These are phyloP conservation scores for Fistularia tabacaria DNA, from an alignment of 2,797 vertebrate species.

Conservation along the genomic window DNA sequence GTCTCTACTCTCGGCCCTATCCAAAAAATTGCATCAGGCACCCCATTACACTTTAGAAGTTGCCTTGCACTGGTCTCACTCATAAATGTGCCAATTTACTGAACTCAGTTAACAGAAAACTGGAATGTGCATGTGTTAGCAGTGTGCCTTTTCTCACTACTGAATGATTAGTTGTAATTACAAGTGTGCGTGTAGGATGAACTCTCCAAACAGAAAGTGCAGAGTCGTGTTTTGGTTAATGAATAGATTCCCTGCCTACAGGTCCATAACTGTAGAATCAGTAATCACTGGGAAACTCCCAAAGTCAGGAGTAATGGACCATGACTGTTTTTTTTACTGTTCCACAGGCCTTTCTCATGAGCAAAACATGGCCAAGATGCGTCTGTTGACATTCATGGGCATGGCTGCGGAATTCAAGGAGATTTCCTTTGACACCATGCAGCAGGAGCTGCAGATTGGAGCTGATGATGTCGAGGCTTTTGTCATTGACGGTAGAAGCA, in stretches of 20 bases:
- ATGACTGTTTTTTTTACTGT: constrained; percentile 81
- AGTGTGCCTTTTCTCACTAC: constrained; percentile 31
- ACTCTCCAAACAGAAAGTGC: constrained; percentile 52
- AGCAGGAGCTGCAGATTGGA: constrained; percentile 94
- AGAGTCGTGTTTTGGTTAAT: constrained; percentile 62
- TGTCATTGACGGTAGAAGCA: constrained; percentile 89
- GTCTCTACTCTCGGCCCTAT: too few relatives aligned
- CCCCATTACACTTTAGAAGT: background rate
- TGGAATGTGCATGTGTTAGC: constrained; percentile 67
- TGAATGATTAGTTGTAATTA: constrained; percentile 51
- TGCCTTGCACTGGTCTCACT: background rate
- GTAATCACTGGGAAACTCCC: constrained; percentile 67
- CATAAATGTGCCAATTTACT: constrained; percentile 2
- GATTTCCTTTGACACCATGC: constrained; percentile 94
- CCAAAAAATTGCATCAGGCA: too few relatives aligned
- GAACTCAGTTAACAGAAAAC: constrained; percentile 32
- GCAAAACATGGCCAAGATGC: constrained; percentile 98
- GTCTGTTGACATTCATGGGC: constrained; percentile 97
- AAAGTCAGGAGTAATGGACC: constrained; percentile 67
- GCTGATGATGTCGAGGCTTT: constrained; percentile 96
- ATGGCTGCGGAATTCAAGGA: constrained; percentile 98
- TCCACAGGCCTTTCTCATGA: constrained; percentile 88
- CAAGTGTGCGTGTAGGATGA: constrained; percentile 55
- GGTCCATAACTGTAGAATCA: constrained; percentile 44
- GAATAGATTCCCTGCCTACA: constrained; percentile 49